Conservation (phyloP, 2,888 invertebrate genomes). For the Caenorhabditis virilis region DNA sequence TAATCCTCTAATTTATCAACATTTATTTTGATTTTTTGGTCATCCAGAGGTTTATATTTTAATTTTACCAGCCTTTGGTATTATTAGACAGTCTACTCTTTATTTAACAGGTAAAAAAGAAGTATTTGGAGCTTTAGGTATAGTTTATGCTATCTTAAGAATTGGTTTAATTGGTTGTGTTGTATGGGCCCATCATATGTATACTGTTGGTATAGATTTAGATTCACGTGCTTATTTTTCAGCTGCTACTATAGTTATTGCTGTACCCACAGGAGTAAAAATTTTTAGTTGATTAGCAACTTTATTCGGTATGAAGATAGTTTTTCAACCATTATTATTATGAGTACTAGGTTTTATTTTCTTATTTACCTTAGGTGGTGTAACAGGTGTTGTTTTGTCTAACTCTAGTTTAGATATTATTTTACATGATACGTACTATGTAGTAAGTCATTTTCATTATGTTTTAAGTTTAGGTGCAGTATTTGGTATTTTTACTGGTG, state of each 20-base stretch:
- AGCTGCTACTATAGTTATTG: slow-evolving; percentile 85
- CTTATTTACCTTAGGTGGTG: slow-evolving; percentile 79
- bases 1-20: slow-evolving; percentile 82
- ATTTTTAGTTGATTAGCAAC: slow-evolving; percentile 81
- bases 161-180: slow-evolving; percentile 84
- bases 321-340: slow-evolving; percentile 74
- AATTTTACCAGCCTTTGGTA: slow-evolving; percentile 82
- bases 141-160: slow-evolving; percentile 82
- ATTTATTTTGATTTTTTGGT: slow-evolving; percentile 86
- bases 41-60: slow-evolving; percentile 86
- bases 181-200: slow-evolving; percentile 85
- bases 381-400: slow-evolving; percentile 74
- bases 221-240: slow-evolving; percentile 85
- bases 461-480: slow-evolving; percentile 82
- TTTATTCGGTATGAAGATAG: slow-evolving; percentile 76
- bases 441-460: slow-evolving; percentile 83
- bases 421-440: slow-evolving; percentile 83
- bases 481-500: slow-evolving; percentile 80
- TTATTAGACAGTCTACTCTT: slow-evolving; percentile 81
- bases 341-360: slow-evolving; percentile 81
- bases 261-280: slow-evolving; percentile 83
- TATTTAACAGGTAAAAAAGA: slow-evolving; percentile 75
- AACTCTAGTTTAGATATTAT: slow-evolving; percentile 81
- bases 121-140: slow-evolving; percentile 62
- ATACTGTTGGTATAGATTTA: slow-evolving; percentile 83